These are phyloP conservation scores for Cydia amplana DNA, from an alignment of 1,140 invertebrate genomes.

Conservation along the genomic window DNA sequence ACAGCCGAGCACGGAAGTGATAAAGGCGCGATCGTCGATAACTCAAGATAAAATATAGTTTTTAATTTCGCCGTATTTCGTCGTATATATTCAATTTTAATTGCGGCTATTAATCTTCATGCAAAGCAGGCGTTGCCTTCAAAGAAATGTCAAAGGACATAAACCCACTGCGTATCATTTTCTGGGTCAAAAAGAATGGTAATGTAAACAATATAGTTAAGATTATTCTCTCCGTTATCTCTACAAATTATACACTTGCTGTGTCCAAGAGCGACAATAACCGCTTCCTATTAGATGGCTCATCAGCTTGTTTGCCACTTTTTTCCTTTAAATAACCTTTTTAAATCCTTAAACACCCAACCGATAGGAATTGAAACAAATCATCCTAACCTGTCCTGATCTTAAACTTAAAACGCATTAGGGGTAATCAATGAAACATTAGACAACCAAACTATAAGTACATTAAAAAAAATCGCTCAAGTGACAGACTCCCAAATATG, in stretches of 20 bases:
- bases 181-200: not conserved
- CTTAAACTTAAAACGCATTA: not conserved
- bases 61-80: constrained; percentile 10
- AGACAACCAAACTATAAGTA: not conserved
- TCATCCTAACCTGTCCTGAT: not conserved
- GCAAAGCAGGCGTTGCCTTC: not conserved
- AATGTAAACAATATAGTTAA: not conserved
- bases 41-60: constrained; percentile 18
- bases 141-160: constrained; percentile 16
- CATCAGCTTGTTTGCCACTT: too few species aligned
- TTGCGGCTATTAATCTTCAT: constrained; percentile 21
- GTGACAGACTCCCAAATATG: constrained; percentile 28
- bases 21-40: constrained; percentile 20
- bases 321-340: too few species aligned
- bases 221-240: too few species aligned
- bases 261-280: too few species aligned
- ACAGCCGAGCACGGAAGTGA: constrained; percentile 22
- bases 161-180: not conserved
- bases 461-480: not conserved
- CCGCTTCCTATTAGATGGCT: too few species aligned
- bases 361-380: not conserved
- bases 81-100: constrained; percentile 3
- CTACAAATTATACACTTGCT: too few species aligned
- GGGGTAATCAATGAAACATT: not conserved
- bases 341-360: too few species aligned